Evolutionary conservation across 2,113 vertebrate genomes (phyloP).

Genomic region (Pseudorhombus dupliciocellatus): DNA sequence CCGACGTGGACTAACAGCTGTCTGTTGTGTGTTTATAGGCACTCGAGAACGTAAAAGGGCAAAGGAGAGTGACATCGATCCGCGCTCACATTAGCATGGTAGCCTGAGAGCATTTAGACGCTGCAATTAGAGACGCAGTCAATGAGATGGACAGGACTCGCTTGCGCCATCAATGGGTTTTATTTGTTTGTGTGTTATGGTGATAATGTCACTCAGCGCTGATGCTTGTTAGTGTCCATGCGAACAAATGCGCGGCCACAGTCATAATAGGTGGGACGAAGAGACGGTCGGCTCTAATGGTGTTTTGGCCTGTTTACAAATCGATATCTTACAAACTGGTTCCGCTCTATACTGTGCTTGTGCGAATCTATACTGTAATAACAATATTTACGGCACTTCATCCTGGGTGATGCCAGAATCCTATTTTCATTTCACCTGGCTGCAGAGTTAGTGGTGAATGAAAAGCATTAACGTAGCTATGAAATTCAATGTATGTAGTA

Average conservation of each 20-base stretch:
- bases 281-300: conserved; percentile 8
- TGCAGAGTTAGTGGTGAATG: neutral
- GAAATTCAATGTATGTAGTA: neutral
- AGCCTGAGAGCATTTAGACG: conserved; percentile 80
- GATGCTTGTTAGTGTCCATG: conserved; percentile 25
- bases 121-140: conserved; percentile 80
- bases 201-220: conserved; percentile 19
- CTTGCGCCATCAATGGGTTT: conserved; percentile 45
- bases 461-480: neutral
- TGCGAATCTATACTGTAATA: neutral
- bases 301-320: conserved; percentile 8
- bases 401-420: too few relatives aligned
- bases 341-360: neutral
- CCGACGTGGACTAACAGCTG: conserved; percentile 33
- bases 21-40: conserved; percentile 62
- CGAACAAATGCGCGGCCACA: conserved; percentile 28
- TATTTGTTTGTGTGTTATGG: conserved; percentile 23
- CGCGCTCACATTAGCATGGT: conserved; percentile 81
- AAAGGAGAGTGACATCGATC: conserved; percentile 81
- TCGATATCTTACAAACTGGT: conserved; percentile 4
- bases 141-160: conserved; percentile 62
- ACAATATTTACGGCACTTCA: neutral
- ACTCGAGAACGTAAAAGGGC: conserved; percentile 64
- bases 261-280: conserved; percentile 8
- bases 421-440: neutral